phyloP scores from a whole-genome alignment of 2,797 vertebrate genomes.

The Danio choprae region DNA sequence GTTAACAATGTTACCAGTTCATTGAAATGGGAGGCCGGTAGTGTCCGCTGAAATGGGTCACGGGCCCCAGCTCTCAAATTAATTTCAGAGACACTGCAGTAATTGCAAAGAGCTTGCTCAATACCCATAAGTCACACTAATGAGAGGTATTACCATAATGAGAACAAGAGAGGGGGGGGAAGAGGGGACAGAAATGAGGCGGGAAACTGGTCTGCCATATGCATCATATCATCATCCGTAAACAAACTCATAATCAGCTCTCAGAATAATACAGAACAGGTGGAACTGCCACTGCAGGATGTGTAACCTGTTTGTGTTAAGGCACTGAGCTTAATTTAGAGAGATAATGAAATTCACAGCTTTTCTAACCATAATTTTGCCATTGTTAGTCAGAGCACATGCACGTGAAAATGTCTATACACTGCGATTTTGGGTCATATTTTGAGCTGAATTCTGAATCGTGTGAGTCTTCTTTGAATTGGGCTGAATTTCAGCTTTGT shows the following conservation, averaged over 20 bases:
- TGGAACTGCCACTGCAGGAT: not conserved
- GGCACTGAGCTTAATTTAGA: not conserved
- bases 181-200: not conserved
- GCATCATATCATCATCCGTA: conserved; percentile 19
- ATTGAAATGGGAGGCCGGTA: conserved; percentile 24
- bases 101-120: conserved; percentile 41
- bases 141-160: conserved; percentile 48
- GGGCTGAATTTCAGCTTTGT: no score
- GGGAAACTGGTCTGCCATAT: conserved; percentile 12
- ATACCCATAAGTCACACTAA: conserved; percentile 50
- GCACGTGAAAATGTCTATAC: not conserved
- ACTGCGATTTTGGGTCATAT: no score
- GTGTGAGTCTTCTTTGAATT: no score
- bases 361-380: not conserved
- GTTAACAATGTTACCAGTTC: conserved; percentile 8
- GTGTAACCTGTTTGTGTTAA: not conserved
- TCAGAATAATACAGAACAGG: not conserved
- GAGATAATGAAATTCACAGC: not conserved
- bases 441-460: no score
- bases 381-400: not conserved
- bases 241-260: conserved; percentile 14
- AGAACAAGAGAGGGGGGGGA: not conserved
- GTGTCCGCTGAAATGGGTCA: conserved; percentile 33
- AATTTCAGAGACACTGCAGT: conserved; percentile 47
- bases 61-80: conserved; percentile 37